These are phyloP conservation scores for Drosophila rubida DNA, from an alignment of 2,888 invertebrate genomes.

Conservation along the genomic window DNA sequence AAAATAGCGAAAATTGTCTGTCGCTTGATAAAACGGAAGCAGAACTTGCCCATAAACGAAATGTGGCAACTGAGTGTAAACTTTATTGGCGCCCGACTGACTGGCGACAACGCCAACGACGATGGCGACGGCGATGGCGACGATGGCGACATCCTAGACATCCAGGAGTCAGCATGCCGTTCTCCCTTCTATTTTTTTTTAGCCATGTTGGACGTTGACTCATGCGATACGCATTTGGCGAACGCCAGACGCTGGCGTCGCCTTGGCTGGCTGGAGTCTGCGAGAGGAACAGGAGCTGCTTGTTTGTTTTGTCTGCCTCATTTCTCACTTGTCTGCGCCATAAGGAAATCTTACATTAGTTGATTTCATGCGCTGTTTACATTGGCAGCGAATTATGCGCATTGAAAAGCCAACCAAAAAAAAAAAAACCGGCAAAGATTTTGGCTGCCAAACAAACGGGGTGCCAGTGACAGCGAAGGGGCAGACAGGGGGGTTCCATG, in stretches of 20 bases:
- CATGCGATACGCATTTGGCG: conserved; percentile 73
- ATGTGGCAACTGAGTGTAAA: conserved; percentile 81
- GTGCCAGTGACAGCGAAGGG: neutral
- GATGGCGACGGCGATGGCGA: conserved; percentile 60
- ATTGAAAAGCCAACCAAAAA: conserved; percentile 59
- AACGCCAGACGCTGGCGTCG: conserved; percentile 63
- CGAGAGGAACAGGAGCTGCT: conserved; percentile 21
- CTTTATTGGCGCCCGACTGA: conserved; percentile 83
- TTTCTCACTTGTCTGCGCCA: conserved; percentile 45
- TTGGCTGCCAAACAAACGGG: conserved; percentile 58
- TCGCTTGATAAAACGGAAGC: conserved; percentile 80
- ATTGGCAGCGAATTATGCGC: conserved; percentile 80
- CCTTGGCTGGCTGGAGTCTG: conserved; percentile 54
- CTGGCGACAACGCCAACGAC: conserved; percentile 67
- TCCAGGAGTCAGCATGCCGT: conserved; percentile 4
- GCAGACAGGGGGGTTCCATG: conserved; percentile 12
- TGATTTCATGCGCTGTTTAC: conserved; percentile 80
- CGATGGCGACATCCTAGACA: conserved; percentile 29
- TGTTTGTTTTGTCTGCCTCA: conserved; percentile 78
- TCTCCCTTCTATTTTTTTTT: conserved; percentile 5
- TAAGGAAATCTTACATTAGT: conserved; percentile 73
- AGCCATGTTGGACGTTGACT: conserved; percentile 61
- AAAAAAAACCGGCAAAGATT: conserved; percentile 43
- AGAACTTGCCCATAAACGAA: conserved; percentile 80
- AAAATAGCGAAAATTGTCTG: conserved; percentile 80